A percentile compares a stretch with the other conserved stretches of the same genome.
phyloP scores from a whole-genome alignment of 2,888 invertebrate genomes.

The Agrochola circellaris region DNA sequence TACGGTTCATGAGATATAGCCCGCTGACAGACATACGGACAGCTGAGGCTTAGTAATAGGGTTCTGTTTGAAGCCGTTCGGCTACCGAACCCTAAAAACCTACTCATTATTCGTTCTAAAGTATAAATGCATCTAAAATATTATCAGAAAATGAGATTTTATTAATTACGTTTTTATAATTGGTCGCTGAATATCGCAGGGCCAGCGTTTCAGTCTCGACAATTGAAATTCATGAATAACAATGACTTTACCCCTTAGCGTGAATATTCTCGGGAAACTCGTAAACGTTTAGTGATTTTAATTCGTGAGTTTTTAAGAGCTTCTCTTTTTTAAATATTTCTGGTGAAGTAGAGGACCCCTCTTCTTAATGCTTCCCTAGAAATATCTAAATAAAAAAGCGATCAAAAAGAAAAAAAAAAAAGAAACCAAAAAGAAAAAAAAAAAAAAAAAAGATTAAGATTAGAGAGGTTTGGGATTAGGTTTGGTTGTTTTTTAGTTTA shows the following conservation, averaged over 20 bases:
- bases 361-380: no score
- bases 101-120: neutral
- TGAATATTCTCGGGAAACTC: slow-evolving; percentile 50
- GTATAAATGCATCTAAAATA: neutral
- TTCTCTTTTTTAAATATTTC: slow-evolving; percentile 14
- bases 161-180: slow-evolving; percentile 61
- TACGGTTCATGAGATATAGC: no score
- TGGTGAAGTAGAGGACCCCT: neutral
- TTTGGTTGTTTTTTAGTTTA: no score
- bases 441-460: no score
- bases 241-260: slow-evolving; percentile 58
- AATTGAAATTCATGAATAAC: slow-evolving; percentile 67
- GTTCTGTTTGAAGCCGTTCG: no score
- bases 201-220: slow-evolving; percentile 45
- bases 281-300: slow-evolving; percentile 51
- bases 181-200: slow-evolving; percentile 40
- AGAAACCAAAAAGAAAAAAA: no score
- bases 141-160: slow-evolving; percentile 24
- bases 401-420: no score
- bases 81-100: neutral
- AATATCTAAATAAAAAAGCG: no score
- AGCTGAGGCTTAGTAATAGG: no score
- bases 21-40: no score
- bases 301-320: slow-evolving; percentile 43
- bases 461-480: no score